These are phyloP conservation scores for Chamaetylas fuelleborni DNA, from an alignment of 2,113 vertebrate genomes.

Conservation along the genomic window DNA sequence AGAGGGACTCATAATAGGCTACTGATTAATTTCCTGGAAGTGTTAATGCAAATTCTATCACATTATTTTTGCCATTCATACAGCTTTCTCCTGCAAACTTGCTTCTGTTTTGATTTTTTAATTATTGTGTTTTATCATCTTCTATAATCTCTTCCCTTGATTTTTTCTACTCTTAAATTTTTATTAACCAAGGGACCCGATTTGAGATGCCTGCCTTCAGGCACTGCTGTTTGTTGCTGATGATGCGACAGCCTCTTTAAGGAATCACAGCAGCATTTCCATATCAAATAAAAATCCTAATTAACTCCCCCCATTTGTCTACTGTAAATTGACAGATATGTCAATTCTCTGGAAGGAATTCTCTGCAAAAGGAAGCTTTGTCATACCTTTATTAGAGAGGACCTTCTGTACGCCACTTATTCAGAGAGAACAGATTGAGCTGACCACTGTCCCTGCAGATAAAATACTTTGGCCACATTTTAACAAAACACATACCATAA, in stretches of 20 bases:
- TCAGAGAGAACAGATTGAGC: not conserved
- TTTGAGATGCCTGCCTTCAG: slow-evolving; percentile 26
- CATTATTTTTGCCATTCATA: not conserved
- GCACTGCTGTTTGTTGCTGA: not conserved
- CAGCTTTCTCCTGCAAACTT: not conserved
- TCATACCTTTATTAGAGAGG: not conserved
- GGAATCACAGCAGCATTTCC: slow-evolving; percentile 23
- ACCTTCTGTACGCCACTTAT: not conserved
- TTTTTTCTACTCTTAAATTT: not conserved
- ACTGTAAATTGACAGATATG: slow-evolving; percentile 4
- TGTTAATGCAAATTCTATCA: not conserved
- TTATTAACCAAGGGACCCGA: slow-evolving; percentile 29
- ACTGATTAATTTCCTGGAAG: not conserved
- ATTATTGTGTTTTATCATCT: not conserved
- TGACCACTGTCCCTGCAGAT: not conserved
- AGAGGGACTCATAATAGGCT: not conserved
- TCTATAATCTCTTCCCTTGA: not conserved
- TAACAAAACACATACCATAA: not conserved
- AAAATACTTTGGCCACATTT: not conserved
- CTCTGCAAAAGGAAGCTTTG: not conserved
- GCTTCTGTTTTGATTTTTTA: not conserved
- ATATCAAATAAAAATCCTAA: slow-evolving; percentile 40
- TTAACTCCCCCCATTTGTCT: not conserved
- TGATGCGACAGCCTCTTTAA: not conserved
- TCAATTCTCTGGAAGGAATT: not conserved